A percentile compares a stretch with the other conserved stretches of the same genome.
phyloP scores from a whole-genome alignment of 2,797 vertebrate species.

The Sebastes vulpes region DNA sequence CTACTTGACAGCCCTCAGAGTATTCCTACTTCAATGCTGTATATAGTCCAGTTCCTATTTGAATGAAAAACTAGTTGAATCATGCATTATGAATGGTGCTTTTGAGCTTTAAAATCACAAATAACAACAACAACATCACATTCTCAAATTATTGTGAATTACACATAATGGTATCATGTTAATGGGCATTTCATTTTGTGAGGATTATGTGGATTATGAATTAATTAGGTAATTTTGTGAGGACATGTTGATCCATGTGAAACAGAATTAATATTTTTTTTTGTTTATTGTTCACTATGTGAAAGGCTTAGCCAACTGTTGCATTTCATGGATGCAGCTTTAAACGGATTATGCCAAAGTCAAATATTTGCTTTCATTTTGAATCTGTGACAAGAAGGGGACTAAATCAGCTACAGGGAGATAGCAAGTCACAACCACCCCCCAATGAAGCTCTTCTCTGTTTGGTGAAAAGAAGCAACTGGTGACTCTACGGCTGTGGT shows the following conservation, averaged over 20 bases:
- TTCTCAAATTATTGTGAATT: not conserved
- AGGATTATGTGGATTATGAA: not conserved
- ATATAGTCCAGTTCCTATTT: not conserved
- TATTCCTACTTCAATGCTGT: not conserved
- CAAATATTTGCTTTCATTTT: not conserved
- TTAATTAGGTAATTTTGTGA: not conserved
- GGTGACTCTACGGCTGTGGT: too few species aligned
- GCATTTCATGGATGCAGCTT: not conserved
- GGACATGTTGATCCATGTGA: not conserved
- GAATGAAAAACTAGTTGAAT: slow-evolving; percentile 1
- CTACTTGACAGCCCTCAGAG: slow-evolving; percentile 18
- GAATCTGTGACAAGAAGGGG: not conserved
- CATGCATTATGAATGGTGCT: not conserved
- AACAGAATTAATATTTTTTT: not conserved
- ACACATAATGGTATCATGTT: not conserved
- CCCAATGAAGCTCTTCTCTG: too few species aligned
- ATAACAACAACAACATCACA: not conserved
- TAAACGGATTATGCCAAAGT: not conserved
- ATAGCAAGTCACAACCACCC: too few species aligned
- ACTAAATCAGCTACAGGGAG: not conserved
- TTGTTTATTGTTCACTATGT: not conserved
- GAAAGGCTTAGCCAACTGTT: not conserved
- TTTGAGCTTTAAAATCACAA: not conserved
- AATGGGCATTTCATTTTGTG: not conserved
- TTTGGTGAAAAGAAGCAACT: too few species aligned